Evolutionary conservation across 2,797 vertebrate species (phyloP), one percentile per base, ranked within the genome.

Genomic region (Trichosurus vulpecula): DNA sequence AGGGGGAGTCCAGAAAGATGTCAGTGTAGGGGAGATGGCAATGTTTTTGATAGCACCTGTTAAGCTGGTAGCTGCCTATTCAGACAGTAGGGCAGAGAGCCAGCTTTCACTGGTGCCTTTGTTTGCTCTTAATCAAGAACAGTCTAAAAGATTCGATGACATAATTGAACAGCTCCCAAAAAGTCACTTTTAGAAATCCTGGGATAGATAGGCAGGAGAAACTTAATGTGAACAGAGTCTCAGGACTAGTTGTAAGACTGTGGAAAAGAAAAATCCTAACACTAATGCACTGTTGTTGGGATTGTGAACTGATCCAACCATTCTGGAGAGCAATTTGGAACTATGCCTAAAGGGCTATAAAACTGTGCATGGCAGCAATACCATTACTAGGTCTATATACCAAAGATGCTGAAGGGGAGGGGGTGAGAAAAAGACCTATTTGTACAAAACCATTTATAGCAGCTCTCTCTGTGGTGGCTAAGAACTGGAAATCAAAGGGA

Each of bases 191-290:
- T 74, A 41, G 16, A 41, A 41, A 74, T 22, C 13, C n/a, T 41
- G n/a, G 95, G 52, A 52, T 19, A 29, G 16, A 93, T 95, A 94
- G 90, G 52, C 52, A 96, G 31, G 66, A 81, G 30, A 90, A 92
- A 61, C 52, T 94, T 61, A 94, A 41, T 29, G 31, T 92, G 92
- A 81, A 1, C 30, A 54, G 81, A 30, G 47, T 94, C 53, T 96
- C 30, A 56, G 30, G 55, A 93, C n/a, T 92, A 92, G 94, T 16
- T 57, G 93, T 47, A 19, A 94, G 30, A 90, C 35, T 35, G 66
- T 8, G 91, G 52, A 30, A 95, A 74, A 74, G 66, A 74, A 74
- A 74, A 74, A 74, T 41, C 14, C 8, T 41, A 41, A 74, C 6
- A 35, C 31, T 61, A 61, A 61, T 61, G 31, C 11, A 58, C 27